Evolutionary conservation across 2,888 invertebrate species (phyloP), one percentile per base, ranked within the genome.

Genomic region (Plemyria rubiginata): DNA sequence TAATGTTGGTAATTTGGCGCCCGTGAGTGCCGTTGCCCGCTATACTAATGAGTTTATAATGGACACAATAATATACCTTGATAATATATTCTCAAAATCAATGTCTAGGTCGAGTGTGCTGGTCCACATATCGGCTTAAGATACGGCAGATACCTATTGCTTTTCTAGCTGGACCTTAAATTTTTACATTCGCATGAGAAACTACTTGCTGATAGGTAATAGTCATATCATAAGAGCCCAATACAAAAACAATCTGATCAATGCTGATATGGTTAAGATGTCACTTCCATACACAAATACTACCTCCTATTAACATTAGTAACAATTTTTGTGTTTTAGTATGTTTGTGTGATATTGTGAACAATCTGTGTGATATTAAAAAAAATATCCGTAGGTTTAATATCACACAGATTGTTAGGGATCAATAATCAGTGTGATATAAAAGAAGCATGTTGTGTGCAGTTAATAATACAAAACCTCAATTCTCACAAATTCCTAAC

Each of bases 1-100:
- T 92, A 92, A 92, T 92, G 90, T 85, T 86, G 90, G 92, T 92
- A 92, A 92, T 92, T 92, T 92, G 89, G 90, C 87, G 90, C 74
- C 76, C 84, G 59, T 64, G 84, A 90, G 88, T 90, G 88, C 92
- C 91, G 92, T 92, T 90, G 90, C 85, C 83, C 89, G 90, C 86
- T 86, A 87, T 86, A 86, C 91, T 92, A 92, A 92, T 92, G 91
- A 90, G 85, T 89, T 92, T 92, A 92, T 92, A 92, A 92, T 92
- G 91, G 87, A 86, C 84, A 84, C 81, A 86, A 89, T 90, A 87
- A 87, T 87, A 87, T 84, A 76, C 79, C 80, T 87, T 88, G 86
- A 92, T 91, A 83, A 89, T 89, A 90, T 88, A 90, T 87, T 89
- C 88, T 87, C 79, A 77, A 82, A 86, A 88, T 91, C 90, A 90